Base-by-base conservation (phyloP, 1,140 invertebrate species). In the Drosophila trapezifrons region DNA sequence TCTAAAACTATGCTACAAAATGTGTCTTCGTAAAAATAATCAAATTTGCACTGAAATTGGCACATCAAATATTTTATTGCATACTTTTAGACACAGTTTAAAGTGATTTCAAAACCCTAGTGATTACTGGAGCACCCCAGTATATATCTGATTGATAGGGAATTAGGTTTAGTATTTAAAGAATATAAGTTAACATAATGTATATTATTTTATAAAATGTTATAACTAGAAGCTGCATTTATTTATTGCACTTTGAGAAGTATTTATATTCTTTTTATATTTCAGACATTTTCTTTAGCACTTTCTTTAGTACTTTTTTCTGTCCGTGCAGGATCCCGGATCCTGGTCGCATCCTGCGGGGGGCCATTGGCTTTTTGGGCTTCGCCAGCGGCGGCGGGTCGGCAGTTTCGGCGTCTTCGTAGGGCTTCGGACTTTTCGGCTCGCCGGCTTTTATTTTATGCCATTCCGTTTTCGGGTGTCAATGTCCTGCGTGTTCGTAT, bases 391-490 rank as follows among this genome's bases (percentile, higher is more conserved):
- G 62, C 54, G 58, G 58, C 63, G 73, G 46, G 73, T 76, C 73
- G 73, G 73, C 73, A 66, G 42, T 76, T 76, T 76, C 62, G 73
- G 73, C 73, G 73, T 59, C 72, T 76, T 76, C 73, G 73, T 76
- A 76, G 72, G 73, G 75, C 76, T 78, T 71, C 76, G 76, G 65
- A 71, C 76, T 78, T 76, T 76, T 77, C 73, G 67, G 67, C 67
- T 71, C 67, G 67, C 67, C 51, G 67, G 32, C 65, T 58, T 66
- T 76, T 40, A 55, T 66, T 80, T 62, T 76, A 58, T 70, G 69
- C 59, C 59, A 29, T 47, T 76, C 35, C 57, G 52, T 76, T 80
- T 84, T 87, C 83, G 83, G 83, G 83, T 86, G 83, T 86, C 83
- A 86, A 86, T 86, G 83, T 86, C 83, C 83, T 85, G 78, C 80